A percentile compares a stretch with the other conserved stretches of the same genome.
Evolutionary conservation across 2,797 vertebrate genomes (phyloP).

Genomic region (Paedocypris micromegethes): DNA sequence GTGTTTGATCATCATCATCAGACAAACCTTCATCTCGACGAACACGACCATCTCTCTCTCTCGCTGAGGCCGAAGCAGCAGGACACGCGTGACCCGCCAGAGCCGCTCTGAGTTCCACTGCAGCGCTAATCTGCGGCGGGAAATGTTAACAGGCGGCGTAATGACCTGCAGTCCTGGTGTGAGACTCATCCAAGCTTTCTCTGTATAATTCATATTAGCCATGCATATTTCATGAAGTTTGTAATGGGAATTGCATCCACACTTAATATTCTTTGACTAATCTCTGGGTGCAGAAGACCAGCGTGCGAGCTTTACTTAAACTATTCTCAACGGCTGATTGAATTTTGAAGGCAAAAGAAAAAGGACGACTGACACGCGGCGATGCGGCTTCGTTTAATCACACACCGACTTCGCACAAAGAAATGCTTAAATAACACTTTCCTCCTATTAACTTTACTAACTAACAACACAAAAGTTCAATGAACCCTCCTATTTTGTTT

Average conservation of each 20-base stretch:
- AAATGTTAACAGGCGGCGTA: slow-evolving; percentile 31
- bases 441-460: no score
- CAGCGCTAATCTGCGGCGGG: slow-evolving; percentile 21
- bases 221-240: slow-evolving; percentile 50
- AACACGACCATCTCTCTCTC: not conserved
- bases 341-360: not conserved
- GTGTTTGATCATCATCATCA: no score
- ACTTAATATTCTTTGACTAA: slow-evolving; percentile 45
- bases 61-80: slow-evolving; percentile 15
- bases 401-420: no score
- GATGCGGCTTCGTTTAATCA: no score
- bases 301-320: slow-evolving; percentile 12
- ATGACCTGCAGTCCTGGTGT: slow-evolving; percentile 28
- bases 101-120: slow-evolving; percentile 25
- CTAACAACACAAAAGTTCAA: no score
- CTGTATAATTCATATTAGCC: slow-evolving; percentile 42
- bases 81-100: slow-evolving; percentile 18
- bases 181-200: slow-evolving; percentile 28
- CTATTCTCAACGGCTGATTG: not conserved
- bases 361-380: no score
- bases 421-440: no score
- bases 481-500: no score
- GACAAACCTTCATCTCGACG: no score
- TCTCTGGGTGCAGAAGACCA: slow-evolving; percentile 26
- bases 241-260: slow-evolving; percentile 44